A percentile compares a stretch with the other conserved stretches of the same genome.
Conservation (phyloP, 1,140 invertebrate genomes). For the Drosophila cardini region DNA sequence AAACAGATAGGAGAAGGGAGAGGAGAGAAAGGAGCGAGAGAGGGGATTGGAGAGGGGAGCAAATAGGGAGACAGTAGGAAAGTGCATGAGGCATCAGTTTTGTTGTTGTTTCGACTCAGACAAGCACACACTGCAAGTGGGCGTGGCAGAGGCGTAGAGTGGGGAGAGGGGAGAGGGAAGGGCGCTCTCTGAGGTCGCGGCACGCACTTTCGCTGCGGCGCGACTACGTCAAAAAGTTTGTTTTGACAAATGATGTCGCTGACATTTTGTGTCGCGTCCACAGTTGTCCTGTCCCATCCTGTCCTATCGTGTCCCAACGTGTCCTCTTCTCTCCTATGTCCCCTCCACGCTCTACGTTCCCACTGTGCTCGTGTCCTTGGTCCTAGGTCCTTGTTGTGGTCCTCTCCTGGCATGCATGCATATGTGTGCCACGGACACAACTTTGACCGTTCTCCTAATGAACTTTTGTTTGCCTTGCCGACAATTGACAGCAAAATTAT, state of each 20-base stretch:
- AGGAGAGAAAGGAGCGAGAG: no score
- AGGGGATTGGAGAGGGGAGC: no score
- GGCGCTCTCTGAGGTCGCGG: background rate
- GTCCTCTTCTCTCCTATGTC: slow-evolving; percentile 7
- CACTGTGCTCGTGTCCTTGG: slow-evolving; percentile 40
- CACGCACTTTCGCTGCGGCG: slow-evolving; percentile 75
- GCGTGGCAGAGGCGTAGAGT: background rate
- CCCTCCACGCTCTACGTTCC: background rate
- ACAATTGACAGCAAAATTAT: slow-evolving; percentile 59
- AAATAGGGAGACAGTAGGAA: no score
- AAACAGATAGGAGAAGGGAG: no score
- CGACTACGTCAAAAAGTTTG: slow-evolving; percentile 75
- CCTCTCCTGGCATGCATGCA: slow-evolving; percentile 31
- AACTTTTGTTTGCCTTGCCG: slow-evolving; percentile 51
- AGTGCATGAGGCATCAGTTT: slow-evolving; percentile 25
- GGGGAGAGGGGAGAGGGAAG: background rate
- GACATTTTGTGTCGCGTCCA: slow-evolving; percentile 46
- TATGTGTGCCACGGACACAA: slow-evolving; percentile 63
- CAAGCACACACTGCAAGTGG: slow-evolving; percentile 8
- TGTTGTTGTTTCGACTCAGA: slow-evolving; percentile 51
- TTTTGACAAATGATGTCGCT: slow-evolving; percentile 79
- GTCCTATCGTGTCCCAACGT: background rate
- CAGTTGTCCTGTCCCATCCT: background rate
- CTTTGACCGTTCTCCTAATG: slow-evolving; percentile 57
- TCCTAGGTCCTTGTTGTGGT: background rate